phyloP scores from a whole-genome alignment of 2,797 vertebrate genomes.

The Heterohyrax brucei region DNA sequence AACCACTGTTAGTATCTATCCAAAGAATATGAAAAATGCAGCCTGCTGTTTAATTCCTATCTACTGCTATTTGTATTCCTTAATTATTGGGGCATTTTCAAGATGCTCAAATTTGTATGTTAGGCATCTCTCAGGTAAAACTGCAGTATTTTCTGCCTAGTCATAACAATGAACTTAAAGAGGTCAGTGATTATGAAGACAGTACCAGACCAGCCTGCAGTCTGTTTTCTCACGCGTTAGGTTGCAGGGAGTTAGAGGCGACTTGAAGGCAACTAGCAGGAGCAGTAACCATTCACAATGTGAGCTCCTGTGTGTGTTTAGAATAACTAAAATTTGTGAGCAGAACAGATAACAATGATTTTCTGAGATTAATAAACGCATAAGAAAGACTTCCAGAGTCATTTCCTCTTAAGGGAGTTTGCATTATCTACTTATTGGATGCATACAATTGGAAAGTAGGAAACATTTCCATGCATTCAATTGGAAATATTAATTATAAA shows the following conservation, averaged over 20 bases:
- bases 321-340: constrained; percentile 14
- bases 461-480: neutral
- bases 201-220: neutral
- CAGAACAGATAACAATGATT: constrained; percentile 24
- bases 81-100: neutral
- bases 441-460: neutral
- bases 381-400: constrained; percentile 41
- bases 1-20: constrained; percentile 58
- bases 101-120: neutral
- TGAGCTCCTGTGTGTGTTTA: neutral
- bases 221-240: neutral
- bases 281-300: too few species aligned
- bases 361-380: constrained; percentile 24
- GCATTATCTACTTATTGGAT: constrained; percentile 17
- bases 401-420: constrained; percentile 54
- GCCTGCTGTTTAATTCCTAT: neutral
- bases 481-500: constrained; percentile 29
- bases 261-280: neutral
- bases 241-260: neutral
- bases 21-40: constrained; percentile 24
- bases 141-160: constrained; percentile 36
- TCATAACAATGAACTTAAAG: neutral
- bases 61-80: neutral
- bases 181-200: neutral
- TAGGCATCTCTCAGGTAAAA: neutral